Evolutionary conservation across 1,140 invertebrate species (phyloP), one percentile per base, ranked within the genome.

Genomic region (Penaeus vannamei): DNA sequence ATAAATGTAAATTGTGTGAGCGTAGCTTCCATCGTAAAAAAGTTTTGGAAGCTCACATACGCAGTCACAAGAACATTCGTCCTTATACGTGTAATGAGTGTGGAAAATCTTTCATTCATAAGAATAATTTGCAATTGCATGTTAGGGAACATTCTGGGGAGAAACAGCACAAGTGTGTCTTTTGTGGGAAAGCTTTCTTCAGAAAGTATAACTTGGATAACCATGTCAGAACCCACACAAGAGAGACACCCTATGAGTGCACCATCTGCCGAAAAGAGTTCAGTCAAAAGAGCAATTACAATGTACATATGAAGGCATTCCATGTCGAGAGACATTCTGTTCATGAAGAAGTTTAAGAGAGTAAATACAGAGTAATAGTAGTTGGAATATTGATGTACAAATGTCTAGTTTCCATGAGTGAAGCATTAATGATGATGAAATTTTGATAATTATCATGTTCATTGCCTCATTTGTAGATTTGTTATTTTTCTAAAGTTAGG

Each of bases 91-190:
- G 97, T 93, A 98, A 98, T 92, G 96, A 97, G 92, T 99, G 98
- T 93, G 98, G 97, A 46, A 97, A 97, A 77, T 96, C 97, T 92
- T 99, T 99, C 93, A 98, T 97, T 84, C 95, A 97, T 32, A 98
- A 98, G 92, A 98, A 97, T 92, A 98, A 98, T 92, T 97, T 98
- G 92, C 95, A 97, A 92, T 95, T 97, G 69, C 98, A 98, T 93
- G 96, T 97, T 10, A 95, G 97, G 64, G 97, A 98, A 92, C 98
- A 99, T 93, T 97, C 97, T 87, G 96, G 95, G 84, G 96, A 95
- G 85, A 98, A 98, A 94, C 96, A 96, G 79, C 97, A 96, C 92
- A 96, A 95, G 90, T 99, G 98, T 93, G 95, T 96, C 91, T 95
- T 97, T 85, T 99, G 98, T 93, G 95, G 95, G 81, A 97, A 98